These are phyloP conservation scores for Atrichornis clamosus DNA, from an alignment of 2,113 vertebrate species.

Conservation along the genomic window DNA sequence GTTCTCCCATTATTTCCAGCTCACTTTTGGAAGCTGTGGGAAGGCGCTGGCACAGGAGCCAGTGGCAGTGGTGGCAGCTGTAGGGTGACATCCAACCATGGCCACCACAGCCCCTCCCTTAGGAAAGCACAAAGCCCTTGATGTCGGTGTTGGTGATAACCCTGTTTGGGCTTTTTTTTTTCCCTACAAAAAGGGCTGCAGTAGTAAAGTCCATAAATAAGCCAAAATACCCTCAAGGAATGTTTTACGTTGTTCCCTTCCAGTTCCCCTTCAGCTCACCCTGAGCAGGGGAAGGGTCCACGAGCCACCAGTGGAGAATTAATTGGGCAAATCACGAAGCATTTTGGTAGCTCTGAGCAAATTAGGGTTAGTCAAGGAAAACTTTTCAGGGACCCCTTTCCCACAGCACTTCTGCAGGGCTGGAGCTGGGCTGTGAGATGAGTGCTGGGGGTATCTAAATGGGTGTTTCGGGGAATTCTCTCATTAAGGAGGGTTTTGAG, in stretches of 20 bases:
- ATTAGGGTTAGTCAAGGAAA: not conserved
- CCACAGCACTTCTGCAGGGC: not conserved
- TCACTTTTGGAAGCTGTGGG: not conserved
- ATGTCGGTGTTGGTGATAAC: not conserved
- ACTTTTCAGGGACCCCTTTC: not conserved
- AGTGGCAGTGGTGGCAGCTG: not conserved
- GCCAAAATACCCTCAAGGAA: not conserved
- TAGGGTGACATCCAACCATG: not conserved
- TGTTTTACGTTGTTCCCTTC: not conserved
- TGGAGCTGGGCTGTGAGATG: not conserved
- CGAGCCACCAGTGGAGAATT: rapidly evolving
- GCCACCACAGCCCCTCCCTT: not conserved
- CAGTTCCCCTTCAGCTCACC: not conserved
- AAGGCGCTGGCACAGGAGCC: not conserved
- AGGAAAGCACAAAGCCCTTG: rapidly evolving
- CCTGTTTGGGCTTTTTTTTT: not conserved
- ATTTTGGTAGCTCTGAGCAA: not conserved
- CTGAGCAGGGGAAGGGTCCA: not conserved
- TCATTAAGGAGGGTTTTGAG: not conserved
- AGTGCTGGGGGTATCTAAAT: not conserved
- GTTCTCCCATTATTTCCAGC: not conserved
- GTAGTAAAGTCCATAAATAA: not conserved
- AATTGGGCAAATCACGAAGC: not conserved
- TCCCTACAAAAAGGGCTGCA: not conserved
- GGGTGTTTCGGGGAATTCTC: not conserved